phyloP scores from a whole-genome alignment of 2,797 vertebrate species.

The Salmo trutta region DNA sequence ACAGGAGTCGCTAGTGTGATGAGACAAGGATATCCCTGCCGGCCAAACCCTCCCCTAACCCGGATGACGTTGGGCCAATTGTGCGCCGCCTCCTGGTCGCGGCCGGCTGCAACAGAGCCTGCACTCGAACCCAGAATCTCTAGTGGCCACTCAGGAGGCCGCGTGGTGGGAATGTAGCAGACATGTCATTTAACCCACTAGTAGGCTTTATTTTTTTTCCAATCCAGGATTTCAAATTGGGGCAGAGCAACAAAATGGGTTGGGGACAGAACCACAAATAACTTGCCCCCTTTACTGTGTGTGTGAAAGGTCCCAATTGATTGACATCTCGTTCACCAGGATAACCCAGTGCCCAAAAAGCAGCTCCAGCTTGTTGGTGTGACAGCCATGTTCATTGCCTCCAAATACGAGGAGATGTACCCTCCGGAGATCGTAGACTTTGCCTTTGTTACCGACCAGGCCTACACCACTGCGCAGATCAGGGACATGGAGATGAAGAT shows the following conservation, averaged over 20 bases:
- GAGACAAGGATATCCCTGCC: no score
- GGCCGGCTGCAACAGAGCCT: no score
- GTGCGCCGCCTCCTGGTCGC: no score
- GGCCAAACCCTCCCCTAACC: no score
- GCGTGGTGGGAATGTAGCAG: not conserved
- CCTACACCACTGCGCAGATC: conserved; percentile 80
- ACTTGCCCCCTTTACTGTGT: not conserved
- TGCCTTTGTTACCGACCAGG: conserved; percentile 77
- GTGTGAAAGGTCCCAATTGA: no score
- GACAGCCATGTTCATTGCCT: conserved; percentile 81
- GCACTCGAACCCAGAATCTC: no score
- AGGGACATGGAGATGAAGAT: conserved; percentile 80
- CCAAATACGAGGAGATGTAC: conserved; percentile 85
- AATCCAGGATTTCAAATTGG: not conserved
- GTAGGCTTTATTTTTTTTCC: not conserved
- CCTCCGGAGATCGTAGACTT: conserved; percentile 82
- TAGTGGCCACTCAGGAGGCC: no score
- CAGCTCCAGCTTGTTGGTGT: conserved; percentile 84
- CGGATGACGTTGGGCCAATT: no score
- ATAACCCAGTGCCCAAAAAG: conserved; percentile 79
- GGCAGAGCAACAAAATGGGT: not conserved
- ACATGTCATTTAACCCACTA: not conserved
- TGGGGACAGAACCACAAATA: not conserved
- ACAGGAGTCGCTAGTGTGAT: no score
- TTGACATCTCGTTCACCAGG: conserved; percentile 57